Base-by-base conservation (phyloP, 2,797 vertebrate species). In the Gouania willdenowi region DNA sequence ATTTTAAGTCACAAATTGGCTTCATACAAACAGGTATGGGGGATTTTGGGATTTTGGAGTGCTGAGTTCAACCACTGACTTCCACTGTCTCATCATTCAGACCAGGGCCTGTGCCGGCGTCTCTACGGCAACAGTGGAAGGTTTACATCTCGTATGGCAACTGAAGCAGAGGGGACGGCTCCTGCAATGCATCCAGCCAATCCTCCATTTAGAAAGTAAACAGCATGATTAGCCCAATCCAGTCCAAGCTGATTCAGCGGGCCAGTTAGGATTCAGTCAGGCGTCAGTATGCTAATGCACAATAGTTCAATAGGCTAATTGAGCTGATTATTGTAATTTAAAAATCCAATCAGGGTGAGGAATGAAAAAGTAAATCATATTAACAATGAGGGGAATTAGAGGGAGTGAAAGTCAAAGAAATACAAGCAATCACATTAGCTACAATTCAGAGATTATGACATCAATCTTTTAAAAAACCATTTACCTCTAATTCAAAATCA, bases 101-200 rank as follows among this genome's bases (percentile, higher is more conserved):
- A 46, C 53, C 58, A 71, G 77, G 73, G 68, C 54, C 56, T 50
- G 46, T n/a, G n/a, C n/a, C n/a, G 58, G 82, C 85, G 84, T 89
- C 82, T 86, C 85, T 82, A 80, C 78, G 86, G 84, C 69, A 86
- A 82, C 82, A 47, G 44, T 58, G 77, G 78, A 83, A 87, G 75
- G 80, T 78, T 86, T 82, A 77, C 53, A 37, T 83, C 78, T 83
- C 79, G 86, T 82, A 85, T 87, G 84, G 86, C 82, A 88, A 88
- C 86, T 67, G 76, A 49, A n/a, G 66, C 48, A 68, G 43, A 24
- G 65, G 66, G 81, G 77, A 50, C 26, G 47, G 77, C 50, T 71
- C 70, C 55, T 55, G 43, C 28, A 15, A 55, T 35, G 48, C 57
- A 40, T 53, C 55, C 47, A 73, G 55, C 81, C 79, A 84, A 83